These are phyloP conservation scores for Mustelus asterias DNA, from an alignment of 2,113 vertebrate species.

Conservation along the genomic window DNA sequence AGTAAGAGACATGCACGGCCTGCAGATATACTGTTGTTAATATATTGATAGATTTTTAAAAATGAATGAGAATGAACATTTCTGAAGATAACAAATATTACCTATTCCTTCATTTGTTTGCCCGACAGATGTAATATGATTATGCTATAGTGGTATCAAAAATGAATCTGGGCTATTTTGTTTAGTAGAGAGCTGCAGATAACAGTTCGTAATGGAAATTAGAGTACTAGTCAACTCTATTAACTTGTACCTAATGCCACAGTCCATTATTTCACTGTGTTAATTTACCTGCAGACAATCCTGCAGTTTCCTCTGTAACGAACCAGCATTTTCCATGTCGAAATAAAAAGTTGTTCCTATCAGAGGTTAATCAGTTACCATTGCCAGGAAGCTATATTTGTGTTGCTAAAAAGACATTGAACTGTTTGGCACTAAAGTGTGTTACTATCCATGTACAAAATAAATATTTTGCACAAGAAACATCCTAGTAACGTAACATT, in stretches of 20 bases:
- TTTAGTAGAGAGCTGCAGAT: neutral
- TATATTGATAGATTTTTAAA: neutral
- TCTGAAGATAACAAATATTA: neutral
- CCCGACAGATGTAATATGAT: neutral
- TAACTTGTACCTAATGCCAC: neutral
- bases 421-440: neutral
- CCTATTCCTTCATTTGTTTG: neutral
- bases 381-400: neutral
- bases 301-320: neutral
- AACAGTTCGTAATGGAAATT: neutral
- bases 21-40: neutral
- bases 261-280: neutral
- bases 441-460: neutral
- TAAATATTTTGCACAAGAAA: neutral
- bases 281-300: neutral
- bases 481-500: neutral
- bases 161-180: neutral
- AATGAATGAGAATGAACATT: neutral
- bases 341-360: neutral
- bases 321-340: neutral
- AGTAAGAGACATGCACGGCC: neutral
- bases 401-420: neutral
- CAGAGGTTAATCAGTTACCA: slow-evolving; percentile 10
- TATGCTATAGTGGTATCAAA: neutral
- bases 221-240: neutral